Base-by-base conservation (phyloP, 2,113 vertebrate genomes). In the Isichthys henryi region DNA sequence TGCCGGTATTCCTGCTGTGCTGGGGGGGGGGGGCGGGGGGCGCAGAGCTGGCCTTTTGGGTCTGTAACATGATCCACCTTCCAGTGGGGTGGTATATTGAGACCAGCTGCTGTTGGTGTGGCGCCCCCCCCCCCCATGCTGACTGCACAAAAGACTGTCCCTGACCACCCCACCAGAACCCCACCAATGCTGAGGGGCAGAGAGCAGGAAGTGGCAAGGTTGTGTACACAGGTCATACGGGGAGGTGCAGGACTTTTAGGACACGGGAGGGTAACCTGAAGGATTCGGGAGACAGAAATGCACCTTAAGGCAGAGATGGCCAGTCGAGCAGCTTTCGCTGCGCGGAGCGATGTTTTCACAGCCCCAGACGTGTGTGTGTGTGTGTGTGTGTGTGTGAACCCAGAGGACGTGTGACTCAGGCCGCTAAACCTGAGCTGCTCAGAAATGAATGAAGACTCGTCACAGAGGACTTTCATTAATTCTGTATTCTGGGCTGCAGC, bases 371-470 rank as follows among this genome's bases (percentile, higher is more conserved):
- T 5, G 35, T 35, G 15, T 43, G 74, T 7, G n/a, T 11, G n/a
- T 39, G 5, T 5, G 35, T 35, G 15, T 43, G 74, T 7, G n/a
- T 11, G 74, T 7, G n/a, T 11, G n/a, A 70, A 31, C 27, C 62
- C 62, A 31, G n/a, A 13, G 62, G 62, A 11, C 10, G 2, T 62
- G 56, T n/a, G 21, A 62, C 56, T 62, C 56, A 23, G 56, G 56
- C 3, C n/a, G 3, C 62, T 31, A 27, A 31, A 11, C 10, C 93
- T 91, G 90, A 90, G 92, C 93, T 95, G 94, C 95, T 94, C 95
- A 94, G 93, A 94, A 95, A 95, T 94, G 95, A 95, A 94, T 93
- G 92, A 93, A 88, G 91, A 70, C 91, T 93, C 95, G 95, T 94
- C 91, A 94, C 95, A 94, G 94, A 91, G 93, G 91, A 90, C 92